Base-by-base conservation (phyloP, 2,888 invertebrate species). In the Hedya salicella region DNA sequence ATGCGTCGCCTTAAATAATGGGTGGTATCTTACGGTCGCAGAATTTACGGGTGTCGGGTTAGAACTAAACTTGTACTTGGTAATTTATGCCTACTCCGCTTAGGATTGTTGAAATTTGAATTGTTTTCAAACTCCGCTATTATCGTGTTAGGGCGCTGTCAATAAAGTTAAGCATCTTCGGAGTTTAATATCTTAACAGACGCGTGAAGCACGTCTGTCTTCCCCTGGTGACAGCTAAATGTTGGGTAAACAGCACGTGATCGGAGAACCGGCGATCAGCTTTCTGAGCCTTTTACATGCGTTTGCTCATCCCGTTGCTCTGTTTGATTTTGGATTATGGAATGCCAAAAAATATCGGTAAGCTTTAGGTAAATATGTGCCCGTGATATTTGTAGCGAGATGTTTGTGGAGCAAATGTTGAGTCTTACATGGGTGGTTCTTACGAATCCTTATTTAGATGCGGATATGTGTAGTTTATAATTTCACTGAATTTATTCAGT, bases 241-340 rank as follows among this genome's bases (percentile, higher is more conserved):
- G 72, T 69, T 79, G 69, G 50, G 78, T 77, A 85, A 88, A 86
- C 84, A 85, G 75, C 79, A 82, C 85, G 82, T 85, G 86, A 81
- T 83, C 71, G 70, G 74, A 72, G 77, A 62, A 72, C 66, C 68
- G 71, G 70, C 69, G 69, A 69, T 70, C 69, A 70, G 77, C 71
- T 77, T 76, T 75, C 61, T 65, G 65, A 49, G 54, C 30, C 57
- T n/a, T 59, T 64, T 60, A 66, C 66, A 66, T 60, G 60, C 67
- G 68, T 59, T 63, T 68, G 68, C 68, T 61, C 64, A 70, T 61
- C 52, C 62, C 60, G 57, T 62, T 61, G 49, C 42, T 63, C 66
- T 71, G 70, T 71, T 73, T 70, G 61, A 66, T 64, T 69, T 64
- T 32, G 57, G 62, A 60, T 62, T 61, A 60, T 49, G 68, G 69